A percentile compares a stretch with the other conserved stretches of the same genome.
These are phyloP conservation scores for Chlamydotis undulata DNA, from an alignment of 2,113 vertebrate species.

Conservation along the genomic window DNA sequence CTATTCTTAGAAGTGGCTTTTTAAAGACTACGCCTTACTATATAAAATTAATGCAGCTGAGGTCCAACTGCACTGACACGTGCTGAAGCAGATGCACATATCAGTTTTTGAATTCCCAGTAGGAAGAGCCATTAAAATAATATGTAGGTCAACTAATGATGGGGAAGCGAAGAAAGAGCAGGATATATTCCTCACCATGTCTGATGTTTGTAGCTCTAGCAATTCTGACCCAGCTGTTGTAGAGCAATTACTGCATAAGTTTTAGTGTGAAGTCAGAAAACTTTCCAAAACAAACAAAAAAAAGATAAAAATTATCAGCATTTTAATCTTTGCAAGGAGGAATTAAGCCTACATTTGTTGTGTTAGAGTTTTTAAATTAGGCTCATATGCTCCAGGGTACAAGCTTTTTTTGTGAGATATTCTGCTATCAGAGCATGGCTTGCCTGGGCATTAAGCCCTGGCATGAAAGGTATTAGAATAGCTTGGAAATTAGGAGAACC, in stretches of 20 bases:
- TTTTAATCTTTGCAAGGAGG: background rate
- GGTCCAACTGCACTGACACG: background rate
- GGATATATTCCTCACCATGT: background rate
- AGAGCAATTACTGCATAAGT: background rate
- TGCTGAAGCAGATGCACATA: background rate
- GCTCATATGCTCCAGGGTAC: background rate
- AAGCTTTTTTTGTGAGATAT: background rate
- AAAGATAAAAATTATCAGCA: background rate
- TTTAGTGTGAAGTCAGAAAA: background rate
- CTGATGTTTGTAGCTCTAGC: background rate
- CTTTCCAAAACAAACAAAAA: background rate
- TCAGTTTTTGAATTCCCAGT: background rate
- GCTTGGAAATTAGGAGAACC: constrained; percentile 23
- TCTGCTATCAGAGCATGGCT: constrained; percentile 6
- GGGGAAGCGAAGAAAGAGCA: background rate
- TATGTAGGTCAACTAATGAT: background rate
- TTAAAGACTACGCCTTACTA: background rate
- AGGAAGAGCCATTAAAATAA: background rate
- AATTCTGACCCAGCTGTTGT: background rate
- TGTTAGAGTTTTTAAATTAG: constrained; percentile 24
- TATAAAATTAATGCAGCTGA: background rate
- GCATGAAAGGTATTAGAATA: background rate
- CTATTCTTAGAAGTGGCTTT: background rate
- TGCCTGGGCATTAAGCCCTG: constrained; percentile 55
- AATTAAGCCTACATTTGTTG: constrained; percentile 36